phyloP scores from a whole-genome alignment of 2,113 vertebrate genomes.

The Cyprinodon brontotheroides region DNA sequence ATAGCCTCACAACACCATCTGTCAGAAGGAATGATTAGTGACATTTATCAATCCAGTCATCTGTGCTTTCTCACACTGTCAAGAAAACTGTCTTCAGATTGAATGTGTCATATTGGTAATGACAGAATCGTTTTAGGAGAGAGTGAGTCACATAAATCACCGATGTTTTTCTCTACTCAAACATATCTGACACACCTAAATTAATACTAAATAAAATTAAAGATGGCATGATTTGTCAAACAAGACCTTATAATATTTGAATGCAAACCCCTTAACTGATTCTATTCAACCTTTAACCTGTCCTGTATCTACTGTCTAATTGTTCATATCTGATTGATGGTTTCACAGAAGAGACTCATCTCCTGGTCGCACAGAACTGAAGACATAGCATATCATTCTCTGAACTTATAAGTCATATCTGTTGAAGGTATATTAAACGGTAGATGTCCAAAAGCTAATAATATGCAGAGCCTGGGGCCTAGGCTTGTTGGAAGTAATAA shows the following conservation, averaged over 20 bases:
- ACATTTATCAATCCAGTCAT: constrained; percentile 18
- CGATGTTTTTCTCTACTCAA: constrained; percentile 2
- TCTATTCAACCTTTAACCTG: constrained; percentile 19
- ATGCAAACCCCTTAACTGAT: constrained; percentile 17
- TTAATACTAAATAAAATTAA: constrained; percentile 9
- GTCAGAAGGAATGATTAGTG: constrained; percentile 28
- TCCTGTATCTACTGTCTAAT: constrained; percentile 34
- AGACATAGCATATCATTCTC: constrained; percentile 36
- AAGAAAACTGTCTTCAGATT: constrained; percentile 18
- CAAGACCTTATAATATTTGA: not conserved
- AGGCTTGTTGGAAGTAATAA: constrained; percentile 53
- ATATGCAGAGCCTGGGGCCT: constrained; percentile 58
- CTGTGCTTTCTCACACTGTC: constrained; percentile 13
- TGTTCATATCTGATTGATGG: constrained; percentile 58
- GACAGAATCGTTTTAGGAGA: not conserved
- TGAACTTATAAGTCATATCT: constrained; percentile 48
- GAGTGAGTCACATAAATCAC: constrained; percentile 23
- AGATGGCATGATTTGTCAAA: constrained; percentile 25
- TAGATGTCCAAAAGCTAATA: constrained; percentile 63
- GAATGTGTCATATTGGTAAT: not conserved
- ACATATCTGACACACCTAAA: constrained; percentile 15
- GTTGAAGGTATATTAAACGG: constrained; percentile 50
- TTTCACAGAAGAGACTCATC: constrained; percentile 21
- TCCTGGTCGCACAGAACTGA: constrained; percentile 22
- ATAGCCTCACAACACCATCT: constrained; percentile 9